Evolutionary conservation across 1,140 invertebrate species (phyloP).

Genomic region (Thereuonema tuberculata): DNA sequence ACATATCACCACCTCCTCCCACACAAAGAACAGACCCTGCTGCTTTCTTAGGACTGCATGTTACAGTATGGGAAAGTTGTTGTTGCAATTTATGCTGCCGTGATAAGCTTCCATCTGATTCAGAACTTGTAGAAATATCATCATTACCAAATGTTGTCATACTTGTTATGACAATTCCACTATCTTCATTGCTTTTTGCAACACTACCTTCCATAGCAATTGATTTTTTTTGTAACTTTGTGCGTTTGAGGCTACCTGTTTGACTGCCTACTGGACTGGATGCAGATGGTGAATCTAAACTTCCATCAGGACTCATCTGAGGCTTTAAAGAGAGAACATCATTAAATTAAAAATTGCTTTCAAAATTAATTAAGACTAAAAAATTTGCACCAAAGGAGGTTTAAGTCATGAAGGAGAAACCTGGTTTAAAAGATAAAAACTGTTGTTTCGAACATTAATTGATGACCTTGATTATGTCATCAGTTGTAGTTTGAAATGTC

Average conservation of each 20-base stretch:
- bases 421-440: neutral
- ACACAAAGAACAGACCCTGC: neutral
- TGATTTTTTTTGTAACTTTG: conserved; percentile 18
- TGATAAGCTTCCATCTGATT: too few relatives aligned
- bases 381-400: neutral
- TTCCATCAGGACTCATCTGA: neutral
- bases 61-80: neutral
- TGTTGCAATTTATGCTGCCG: too few relatives aligned
- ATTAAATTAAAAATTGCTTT: conserved; percentile 1
- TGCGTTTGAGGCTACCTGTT: conserved; percentile 17
- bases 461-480: neutral
- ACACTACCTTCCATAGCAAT: conserved; percentile 15
- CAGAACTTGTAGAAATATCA: neutral
- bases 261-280: neutral
- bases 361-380: neutral
- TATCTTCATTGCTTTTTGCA: conserved; percentile 15
- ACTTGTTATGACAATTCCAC: conserved; percentile 16
- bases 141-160: conserved; percentile 16
- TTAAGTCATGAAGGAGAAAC: neutral
- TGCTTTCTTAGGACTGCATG: neutral
- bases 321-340: neutral
- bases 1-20: neutral
- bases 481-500: too few relatives aligned
- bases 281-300: neutral
- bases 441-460: too few relatives aligned